These are phyloP conservation scores for Leucoma salicis DNA, from an alignment of 2,888 invertebrate genomes.

Conservation along the genomic window DNA sequence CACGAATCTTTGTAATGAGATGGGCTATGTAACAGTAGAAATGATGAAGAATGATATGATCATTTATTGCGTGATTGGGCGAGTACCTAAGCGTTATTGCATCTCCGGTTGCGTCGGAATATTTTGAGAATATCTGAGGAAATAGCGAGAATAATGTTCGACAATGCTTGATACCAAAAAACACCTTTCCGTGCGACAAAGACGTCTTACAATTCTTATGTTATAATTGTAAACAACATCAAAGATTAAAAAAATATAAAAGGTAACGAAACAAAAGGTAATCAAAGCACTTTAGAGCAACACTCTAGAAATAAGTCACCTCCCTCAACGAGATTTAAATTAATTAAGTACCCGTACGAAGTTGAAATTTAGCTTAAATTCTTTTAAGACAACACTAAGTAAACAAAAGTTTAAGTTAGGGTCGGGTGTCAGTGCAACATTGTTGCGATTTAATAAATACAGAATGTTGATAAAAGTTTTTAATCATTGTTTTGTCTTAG, in stretches of 20 bases:
- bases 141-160: too few relatives aligned
- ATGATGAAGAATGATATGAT: too few relatives aligned
- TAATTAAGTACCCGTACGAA: conserved; percentile 57
- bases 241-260: neutral
- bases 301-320: conserved; percentile 30
- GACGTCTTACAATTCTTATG: too few relatives aligned
- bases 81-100: too few relatives aligned
- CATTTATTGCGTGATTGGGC: too few relatives aligned
- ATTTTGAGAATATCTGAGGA: too few relatives aligned
- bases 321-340: conserved; percentile 56
- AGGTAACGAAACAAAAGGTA: conserved; percentile 19
- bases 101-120: too few relatives aligned
- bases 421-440: conserved; percentile 8
- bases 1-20: neutral
- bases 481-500: neutral
- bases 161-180: too few relatives aligned
- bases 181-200: too few relatives aligned
- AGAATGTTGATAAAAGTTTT: conserved; percentile 3
- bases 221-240: neutral
- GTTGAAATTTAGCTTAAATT: conserved; percentile 41
- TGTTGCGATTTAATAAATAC: conserved; percentile 13
- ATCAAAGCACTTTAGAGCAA: conserved; percentile 16
- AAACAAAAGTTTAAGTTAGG: conserved; percentile 21
- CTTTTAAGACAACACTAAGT: conserved; percentile 38
- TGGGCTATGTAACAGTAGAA: too few relatives aligned